Base-by-base conservation (phyloP, 2,113 vertebrate species). In the Centrocercus urophasianus region DNA sequence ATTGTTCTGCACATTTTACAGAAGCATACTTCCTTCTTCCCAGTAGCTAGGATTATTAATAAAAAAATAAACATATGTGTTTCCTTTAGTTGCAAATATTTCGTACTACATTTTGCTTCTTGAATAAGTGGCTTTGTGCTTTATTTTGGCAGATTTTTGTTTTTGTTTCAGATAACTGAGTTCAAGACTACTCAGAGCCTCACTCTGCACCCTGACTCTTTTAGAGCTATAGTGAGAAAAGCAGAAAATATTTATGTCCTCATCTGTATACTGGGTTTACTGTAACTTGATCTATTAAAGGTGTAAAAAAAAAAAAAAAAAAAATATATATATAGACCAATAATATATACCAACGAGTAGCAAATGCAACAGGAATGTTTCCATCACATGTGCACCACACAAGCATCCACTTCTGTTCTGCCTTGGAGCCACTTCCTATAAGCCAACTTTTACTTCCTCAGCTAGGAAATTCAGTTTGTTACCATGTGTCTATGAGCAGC, bases 41-140 rank as follows among this genome's bases (percentile, higher is more conserved):
- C 3, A 0, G 8, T 64, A 5, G 1, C 21, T 43, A 64, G 12
- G 12, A 74, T 65, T 71, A 32, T 50, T 50, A 88, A 67, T 32
- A 60, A 74, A 22, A 22, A 2, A 43, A 43, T n/a, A 6, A 75
- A 21, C 27, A 59, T 2, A 8, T 9, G 54, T 0, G 0, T 38
- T 73, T 45, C 45, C 47, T 92, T 72, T 28, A 80, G 28, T 8
- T 50, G 64, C 36, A 47, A 28, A 38, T 15, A 5, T 70, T 76
- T 56, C 10, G 16, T 36, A 36, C 5, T 60, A 27, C 10, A 12
- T 38, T 71, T 1, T 32, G 17, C 40, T 47, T 73, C 32, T 8
- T 74, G 28, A 80, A 81, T 43, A n/a, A 6, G 13, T 52, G 19
- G 64, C 17, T 50, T 57, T 1, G 1, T 48, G 32, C 28, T 91